These are phyloP conservation scores for Pollenia angustigena DNA, from an alignment of 2,888 invertebrate genomes.

Conservation along the genomic window DNA sequence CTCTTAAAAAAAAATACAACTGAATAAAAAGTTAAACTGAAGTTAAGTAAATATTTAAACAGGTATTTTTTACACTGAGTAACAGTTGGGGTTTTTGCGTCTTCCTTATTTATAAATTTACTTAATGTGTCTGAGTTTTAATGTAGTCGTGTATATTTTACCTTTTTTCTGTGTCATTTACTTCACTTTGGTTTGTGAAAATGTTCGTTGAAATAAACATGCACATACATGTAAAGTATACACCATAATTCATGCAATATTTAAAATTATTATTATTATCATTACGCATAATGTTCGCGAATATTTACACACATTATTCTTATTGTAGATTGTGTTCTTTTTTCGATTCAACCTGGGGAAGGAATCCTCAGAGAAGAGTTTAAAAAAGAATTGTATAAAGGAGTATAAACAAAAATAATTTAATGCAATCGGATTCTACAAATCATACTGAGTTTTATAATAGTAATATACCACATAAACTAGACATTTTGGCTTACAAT, in stretches of 20 bases:
- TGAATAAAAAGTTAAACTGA: constrained; percentile 27
- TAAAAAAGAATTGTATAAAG: no score
- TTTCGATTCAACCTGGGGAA: constrained; percentile 19
- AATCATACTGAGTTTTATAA: no score
- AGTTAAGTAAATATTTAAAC: constrained; percentile 69
- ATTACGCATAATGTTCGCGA: constrained; percentile 73
- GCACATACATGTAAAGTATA: constrained; percentile 24
- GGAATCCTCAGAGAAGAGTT: background rate
- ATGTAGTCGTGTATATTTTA: constrained; percentile 27
- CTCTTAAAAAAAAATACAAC: background rate
- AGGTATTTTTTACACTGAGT: constrained; percentile 46
- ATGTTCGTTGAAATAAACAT: background rate
- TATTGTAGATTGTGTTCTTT: constrained; percentile 42
- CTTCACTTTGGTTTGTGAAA: constrained; percentile 40
- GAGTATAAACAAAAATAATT: no score
- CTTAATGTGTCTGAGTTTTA: constrained; percentile 54
- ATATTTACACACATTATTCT: constrained; percentile 69
- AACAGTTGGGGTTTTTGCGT: background rate
- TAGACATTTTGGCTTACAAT: no score
- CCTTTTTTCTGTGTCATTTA: constrained; percentile 56
- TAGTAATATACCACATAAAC: no score
- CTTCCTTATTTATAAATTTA: constrained; percentile 20
- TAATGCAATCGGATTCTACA: no score
- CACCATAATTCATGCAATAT: constrained; percentile 71
- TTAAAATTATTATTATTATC: constrained; percentile 75